Conservation (phyloP, 2,888 invertebrate genomes). For the Eumerus sabulonum region DNA sequence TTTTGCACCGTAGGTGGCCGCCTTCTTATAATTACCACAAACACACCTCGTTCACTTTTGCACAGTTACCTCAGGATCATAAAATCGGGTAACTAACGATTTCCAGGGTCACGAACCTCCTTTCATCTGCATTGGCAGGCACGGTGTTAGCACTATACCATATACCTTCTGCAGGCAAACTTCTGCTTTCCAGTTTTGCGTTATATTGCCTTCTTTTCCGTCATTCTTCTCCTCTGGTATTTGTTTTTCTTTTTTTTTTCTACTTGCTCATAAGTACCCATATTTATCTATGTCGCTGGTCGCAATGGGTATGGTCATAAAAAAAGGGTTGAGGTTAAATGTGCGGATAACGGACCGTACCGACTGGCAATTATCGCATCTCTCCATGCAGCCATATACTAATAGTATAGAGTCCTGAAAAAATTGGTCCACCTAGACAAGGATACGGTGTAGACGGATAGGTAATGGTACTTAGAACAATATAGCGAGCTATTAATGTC, state of each 20-base stretch:
- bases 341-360: conserved; percentile 39
- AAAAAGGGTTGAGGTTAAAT: conserved; percentile 62
- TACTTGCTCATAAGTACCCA: conserved; percentile 1
- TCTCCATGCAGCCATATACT: conserved; percentile 6
- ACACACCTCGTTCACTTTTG: conserved; percentile 34
- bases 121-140: not conserved
- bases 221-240: conserved; percentile 20
- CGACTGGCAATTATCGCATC: conserved; percentile 41
- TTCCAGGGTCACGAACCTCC: conserved; percentile 44
- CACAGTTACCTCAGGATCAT: conserved; percentile 34
- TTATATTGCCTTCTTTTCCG: conserved; percentile 20
- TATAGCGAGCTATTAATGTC: conserved; percentile 18
- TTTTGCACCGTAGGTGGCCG: conserved; percentile 15
- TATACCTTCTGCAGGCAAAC: not conserved
- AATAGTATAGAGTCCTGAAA: too few species aligned
- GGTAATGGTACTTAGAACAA: conserved; percentile 27
- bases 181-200: not conserved
- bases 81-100: conserved; percentile 45
- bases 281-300: conserved; percentile 47
- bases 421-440: conserved; percentile 9
- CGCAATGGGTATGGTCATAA: conserved; percentile 40
- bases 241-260: conserved; percentile 5
- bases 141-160: conserved; percentile 6
- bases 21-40: conserved; percentile 20
- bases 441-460: not conserved